A percentile compares a stretch with the other conserved stretches of the same genome.
Conservation (phyloP, 2,797 vertebrate genomes). For the Toxotes lorentzi region DNA sequence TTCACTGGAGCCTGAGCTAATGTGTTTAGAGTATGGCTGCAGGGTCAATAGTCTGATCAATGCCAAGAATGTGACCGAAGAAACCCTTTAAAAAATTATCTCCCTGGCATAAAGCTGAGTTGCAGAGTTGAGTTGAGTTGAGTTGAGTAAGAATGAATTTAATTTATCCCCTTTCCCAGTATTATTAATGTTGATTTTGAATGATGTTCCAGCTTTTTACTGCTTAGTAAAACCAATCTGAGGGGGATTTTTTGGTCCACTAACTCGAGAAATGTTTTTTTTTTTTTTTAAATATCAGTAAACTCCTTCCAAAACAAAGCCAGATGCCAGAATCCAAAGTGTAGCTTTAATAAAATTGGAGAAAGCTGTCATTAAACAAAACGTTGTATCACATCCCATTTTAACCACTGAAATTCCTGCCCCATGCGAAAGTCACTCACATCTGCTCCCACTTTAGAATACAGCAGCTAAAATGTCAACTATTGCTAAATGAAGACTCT, state of each 20-base stretch:
- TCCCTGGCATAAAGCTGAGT: neutral
- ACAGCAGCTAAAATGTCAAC: constrained; percentile 33
- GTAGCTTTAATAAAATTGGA: constrained; percentile 18
- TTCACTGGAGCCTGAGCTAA: neutral
- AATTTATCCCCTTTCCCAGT: neutral
- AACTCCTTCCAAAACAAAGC: constrained; percentile 3
- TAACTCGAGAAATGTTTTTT: constrained; percentile 24
- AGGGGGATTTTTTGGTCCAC: neutral
- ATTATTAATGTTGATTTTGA: neutral
- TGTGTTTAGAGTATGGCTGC: constrained; percentile 9
- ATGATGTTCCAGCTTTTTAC: constrained; percentile 8
- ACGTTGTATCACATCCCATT: constrained; percentile 11
- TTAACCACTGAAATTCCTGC: constrained; percentile 38
- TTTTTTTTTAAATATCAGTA: constrained; percentile 23
- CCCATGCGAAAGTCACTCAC: constrained; percentile 19
- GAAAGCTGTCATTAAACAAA: constrained; percentile 27
- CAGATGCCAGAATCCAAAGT: neutral
- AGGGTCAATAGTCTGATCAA: neutral
- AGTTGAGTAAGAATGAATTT: neutral
- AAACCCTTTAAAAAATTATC: neutral
- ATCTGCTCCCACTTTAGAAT: constrained; percentile 46
- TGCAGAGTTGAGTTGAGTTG: too few relatives aligned
- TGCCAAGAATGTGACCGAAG: constrained; percentile 14
- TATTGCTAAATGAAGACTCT: constrained; percentile 14
- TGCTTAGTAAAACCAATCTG: neutral